Conservation (phyloP, 2,797 vertebrate species). For the Phrynocephalus guinanensis region DNA sequence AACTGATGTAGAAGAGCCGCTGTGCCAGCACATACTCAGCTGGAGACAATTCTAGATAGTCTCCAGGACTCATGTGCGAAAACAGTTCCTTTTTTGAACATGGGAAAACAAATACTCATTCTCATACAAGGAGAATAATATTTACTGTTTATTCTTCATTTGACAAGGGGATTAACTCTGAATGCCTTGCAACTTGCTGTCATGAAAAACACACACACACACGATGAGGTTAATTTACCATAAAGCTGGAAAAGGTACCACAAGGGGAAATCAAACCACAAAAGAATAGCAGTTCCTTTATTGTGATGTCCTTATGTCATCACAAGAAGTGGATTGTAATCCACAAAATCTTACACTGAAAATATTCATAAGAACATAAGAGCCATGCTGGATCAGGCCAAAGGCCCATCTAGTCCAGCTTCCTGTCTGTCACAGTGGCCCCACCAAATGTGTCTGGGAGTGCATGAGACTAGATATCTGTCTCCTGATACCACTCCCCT, state of each 20-base stretch:
- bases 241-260: neutral
- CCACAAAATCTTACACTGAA: no score
- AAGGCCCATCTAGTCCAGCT: no score
- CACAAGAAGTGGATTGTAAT: no score
- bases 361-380: no score
- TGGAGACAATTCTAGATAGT: neutral
- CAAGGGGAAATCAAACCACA: neutral
- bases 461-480: no score
- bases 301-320: no score
- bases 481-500: no score
- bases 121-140: constrained; percentile 1
- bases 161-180: constrained; percentile 14
- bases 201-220: neutral
- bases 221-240: neutral
- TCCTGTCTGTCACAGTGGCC: no score
- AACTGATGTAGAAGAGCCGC: no score
- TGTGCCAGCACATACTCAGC: constrained; percentile 1
- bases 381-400: no score
- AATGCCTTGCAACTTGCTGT: neutral
- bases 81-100: constrained; percentile 17
- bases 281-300: neutral
- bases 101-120: constrained; percentile 17
- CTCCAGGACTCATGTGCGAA: constrained; percentile 13
- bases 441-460: no score
- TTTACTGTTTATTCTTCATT: constrained; percentile 19